Evolutionary conservation across 2,113 vertebrate genomes (phyloP).

Genomic region (Sarotherodon lohbergeri): DNA sequence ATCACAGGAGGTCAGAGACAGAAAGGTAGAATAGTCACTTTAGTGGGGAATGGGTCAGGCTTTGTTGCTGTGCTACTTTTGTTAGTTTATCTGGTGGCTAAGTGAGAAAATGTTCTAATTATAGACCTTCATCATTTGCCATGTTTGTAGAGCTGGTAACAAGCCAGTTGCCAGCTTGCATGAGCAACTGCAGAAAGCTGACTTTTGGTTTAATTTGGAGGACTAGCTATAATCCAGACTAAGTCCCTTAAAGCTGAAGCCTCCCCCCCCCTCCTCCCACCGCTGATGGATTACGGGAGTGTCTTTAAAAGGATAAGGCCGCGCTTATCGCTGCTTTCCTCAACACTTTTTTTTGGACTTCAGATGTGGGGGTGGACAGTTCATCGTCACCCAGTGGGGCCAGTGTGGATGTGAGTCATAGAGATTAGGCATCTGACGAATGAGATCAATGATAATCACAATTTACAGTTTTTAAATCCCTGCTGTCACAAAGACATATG

Average conservation of each 20-base stretch:
- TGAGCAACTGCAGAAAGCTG: constrained; percentile 74
- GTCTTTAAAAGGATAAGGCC: constrained; percentile 79
- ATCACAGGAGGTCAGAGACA: constrained; percentile 3
- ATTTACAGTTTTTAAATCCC: constrained; percentile 48
- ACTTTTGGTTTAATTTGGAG: constrained; percentile 81
- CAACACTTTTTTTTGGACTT: constrained; percentile 67
- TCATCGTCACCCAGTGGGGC: constrained; percentile 34
- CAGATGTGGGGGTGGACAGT: constrained; percentile 42
- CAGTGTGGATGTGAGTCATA: constrained; percentile 40
- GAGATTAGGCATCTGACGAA: constrained; percentile 57
- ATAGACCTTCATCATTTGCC: constrained; percentile 46
- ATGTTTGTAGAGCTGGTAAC: constrained; percentile 57
- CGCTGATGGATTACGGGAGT: constrained; percentile 69
- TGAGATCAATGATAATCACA: constrained; percentile 65
- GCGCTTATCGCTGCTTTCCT: constrained; percentile 70
- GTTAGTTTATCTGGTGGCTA: not conserved
- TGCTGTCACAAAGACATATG: constrained; percentile 38
- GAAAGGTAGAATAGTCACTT: not conserved
- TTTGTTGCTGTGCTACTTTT: not conserved
- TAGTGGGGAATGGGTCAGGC: not conserved
- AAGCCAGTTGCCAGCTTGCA: constrained; percentile 68
- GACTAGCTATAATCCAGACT: constrained; percentile 79
- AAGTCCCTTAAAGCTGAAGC: constrained; percentile 73
- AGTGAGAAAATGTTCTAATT: constrained; percentile 59
- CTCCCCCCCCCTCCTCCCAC: constrained; percentile 46